phyloP scores from a whole-genome alignment of 2,113 vertebrate genomes.

The Myotis davidii region DNA sequence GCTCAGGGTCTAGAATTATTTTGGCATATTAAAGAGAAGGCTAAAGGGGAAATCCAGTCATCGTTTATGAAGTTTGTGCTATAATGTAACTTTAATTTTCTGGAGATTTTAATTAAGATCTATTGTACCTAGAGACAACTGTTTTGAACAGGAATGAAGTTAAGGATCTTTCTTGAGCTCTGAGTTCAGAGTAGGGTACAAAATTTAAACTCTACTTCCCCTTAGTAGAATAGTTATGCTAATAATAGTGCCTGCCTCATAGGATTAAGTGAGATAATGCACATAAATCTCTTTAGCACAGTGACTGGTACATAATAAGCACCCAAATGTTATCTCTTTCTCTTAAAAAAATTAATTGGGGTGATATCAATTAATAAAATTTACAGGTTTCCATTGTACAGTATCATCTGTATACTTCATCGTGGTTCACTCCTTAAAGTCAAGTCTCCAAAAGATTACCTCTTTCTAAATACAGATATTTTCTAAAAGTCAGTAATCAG shows the following conservation, averaged over 20 bases:
- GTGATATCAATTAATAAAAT: neutral
- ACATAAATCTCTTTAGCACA: neutral
- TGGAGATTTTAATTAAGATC: slow-evolving; percentile 50
- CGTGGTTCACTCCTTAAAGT: neutral
- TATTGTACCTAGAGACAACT: slow-evolving; percentile 27
- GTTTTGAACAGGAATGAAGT: neutral
- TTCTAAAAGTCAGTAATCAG: neutral
- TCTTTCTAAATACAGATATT: neutral
- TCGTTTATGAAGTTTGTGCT: slow-evolving; percentile 47
- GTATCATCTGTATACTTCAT: neutral
- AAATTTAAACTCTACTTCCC: neutral
- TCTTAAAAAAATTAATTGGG: neutral
- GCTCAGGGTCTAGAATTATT: slow-evolving; percentile 55
- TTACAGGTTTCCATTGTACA: neutral
- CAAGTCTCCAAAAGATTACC: neutral
- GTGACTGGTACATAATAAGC: neutral
- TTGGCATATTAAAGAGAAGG: slow-evolving; percentile 57
- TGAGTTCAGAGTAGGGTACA: neutral
- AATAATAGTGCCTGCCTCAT: neutral
- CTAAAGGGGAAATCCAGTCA: slow-evolving; percentile 45
- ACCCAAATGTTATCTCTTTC: neutral
- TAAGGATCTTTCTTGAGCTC: slow-evolving; percentile 44
- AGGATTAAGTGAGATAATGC: slow-evolving; percentile 12
- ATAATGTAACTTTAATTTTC: slow-evolving; percentile 40
- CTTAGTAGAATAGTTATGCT: neutral